phyloP scores from a whole-genome alignment of 2,888 invertebrate genomes.

The Selenia dentaria region DNA sequence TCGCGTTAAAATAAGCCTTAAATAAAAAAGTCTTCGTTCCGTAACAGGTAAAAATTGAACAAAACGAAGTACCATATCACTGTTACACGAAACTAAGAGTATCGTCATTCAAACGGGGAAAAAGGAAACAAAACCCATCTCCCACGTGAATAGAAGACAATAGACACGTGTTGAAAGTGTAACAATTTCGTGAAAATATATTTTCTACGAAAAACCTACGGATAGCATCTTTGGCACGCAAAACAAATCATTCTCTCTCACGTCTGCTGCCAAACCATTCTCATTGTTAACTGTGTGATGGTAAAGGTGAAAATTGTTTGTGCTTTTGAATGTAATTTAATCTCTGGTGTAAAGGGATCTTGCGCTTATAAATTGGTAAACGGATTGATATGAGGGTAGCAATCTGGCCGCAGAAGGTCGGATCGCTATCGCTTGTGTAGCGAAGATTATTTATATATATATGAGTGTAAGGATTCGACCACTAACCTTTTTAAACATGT shows the following conservation, averaged over 20 bases:
- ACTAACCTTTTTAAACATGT: too few species aligned
- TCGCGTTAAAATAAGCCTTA: too few species aligned
- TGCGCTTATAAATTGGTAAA: constrained; percentile 31
- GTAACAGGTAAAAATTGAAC: not conserved
- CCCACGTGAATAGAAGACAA: constrained; percentile 5
- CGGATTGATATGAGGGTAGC: constrained; percentile 28
- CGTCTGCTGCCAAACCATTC: not conserved
- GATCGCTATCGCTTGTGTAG: constrained; percentile 10
- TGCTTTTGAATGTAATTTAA: constrained; percentile 25
- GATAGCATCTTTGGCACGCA: constrained; percentile 25
- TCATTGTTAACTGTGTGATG: not conserved
- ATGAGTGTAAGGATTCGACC: too few species aligned
- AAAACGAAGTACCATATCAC: not conserved
- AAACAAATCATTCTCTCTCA: constrained; percentile 28
- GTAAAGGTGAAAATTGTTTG: constrained; percentile 6
- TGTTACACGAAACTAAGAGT: not conserved
- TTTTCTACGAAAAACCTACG: constrained; percentile 18
- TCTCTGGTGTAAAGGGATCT: constrained; percentile 23
- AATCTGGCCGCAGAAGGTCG: constrained; percentile 17
- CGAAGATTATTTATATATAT: not conserved
- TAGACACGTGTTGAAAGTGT: constrained; percentile 22
- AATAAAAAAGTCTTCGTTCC: too few species aligned
- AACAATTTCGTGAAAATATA: constrained; percentile 21
- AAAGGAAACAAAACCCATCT: not conserved
- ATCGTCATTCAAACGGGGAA: constrained; percentile 6